A percentile compares a stretch with the other conserved stretches of the same genome.
Conservation (phyloP, 2,888 invertebrate species). For the Portevinia maculata region DNA sequence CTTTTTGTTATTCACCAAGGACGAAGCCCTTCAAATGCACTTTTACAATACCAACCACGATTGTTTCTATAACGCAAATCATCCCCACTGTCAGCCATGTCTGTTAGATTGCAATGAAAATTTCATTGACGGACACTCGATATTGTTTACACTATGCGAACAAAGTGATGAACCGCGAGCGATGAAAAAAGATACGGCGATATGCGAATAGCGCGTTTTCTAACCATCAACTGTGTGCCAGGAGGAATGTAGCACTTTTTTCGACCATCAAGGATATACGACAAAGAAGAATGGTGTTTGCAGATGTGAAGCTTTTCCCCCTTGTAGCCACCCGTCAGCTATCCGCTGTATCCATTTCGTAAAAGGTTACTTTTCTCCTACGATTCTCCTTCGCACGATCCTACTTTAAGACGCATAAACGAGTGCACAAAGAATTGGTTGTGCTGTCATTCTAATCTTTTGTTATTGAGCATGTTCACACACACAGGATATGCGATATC, state of each 20-base stretch:
- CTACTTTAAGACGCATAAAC: constrained; percentile 51
- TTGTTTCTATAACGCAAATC: constrained; percentile 13
- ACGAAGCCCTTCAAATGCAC: constrained; percentile 50
- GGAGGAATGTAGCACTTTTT: constrained; percentile 53
- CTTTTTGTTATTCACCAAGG: constrained; percentile 41
- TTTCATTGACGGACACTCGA: constrained; percentile 17
- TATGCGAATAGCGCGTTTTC: constrained; percentile 72
- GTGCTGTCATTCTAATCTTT: constrained; percentile 40
- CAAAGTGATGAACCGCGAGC: background rate
- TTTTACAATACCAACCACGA: constrained; percentile 14
- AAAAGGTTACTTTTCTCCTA: constrained; percentile 56
- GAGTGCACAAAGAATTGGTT: background rate
- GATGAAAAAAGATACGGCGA: constrained; percentile 10
- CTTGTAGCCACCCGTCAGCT: constrained; percentile 4
- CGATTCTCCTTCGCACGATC: constrained; percentile 46
- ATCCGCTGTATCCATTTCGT: constrained; percentile 41
- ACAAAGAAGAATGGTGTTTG: constrained; percentile 61
- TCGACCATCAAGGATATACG: constrained; percentile 49
- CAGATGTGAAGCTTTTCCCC: constrained; percentile 68
- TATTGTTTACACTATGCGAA: constrained; percentile 2
- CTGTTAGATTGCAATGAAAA: background rate
- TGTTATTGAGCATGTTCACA: constrained; percentile 45
- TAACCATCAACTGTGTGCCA: constrained; percentile 69
- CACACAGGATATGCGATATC: constrained; percentile 16
- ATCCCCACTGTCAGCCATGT: background rate